Conservation (phyloP, 2,888 invertebrate species). For the Stenotaenia linearis region DNA sequence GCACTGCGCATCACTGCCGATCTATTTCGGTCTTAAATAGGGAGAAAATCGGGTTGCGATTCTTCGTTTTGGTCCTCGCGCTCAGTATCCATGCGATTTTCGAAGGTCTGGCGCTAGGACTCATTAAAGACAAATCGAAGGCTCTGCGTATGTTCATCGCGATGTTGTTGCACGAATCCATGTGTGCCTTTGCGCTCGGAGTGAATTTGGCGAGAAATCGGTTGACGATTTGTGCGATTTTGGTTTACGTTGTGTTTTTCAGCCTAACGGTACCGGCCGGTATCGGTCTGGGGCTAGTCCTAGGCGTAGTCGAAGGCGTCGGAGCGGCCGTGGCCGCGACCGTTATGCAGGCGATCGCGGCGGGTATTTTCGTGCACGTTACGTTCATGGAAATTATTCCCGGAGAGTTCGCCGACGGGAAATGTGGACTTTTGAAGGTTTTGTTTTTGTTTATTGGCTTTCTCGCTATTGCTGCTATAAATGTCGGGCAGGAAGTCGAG, state of each 20-base stretch:
- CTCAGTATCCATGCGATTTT: constrained; percentile 46
- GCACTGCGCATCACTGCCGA: not conserved
- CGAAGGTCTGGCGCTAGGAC: constrained; percentile 46
- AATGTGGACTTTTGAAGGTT: constrained; percentile 39
- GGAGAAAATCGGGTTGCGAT: constrained; percentile 38
- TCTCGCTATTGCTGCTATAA: constrained; percentile 32
- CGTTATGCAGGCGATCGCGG: constrained; percentile 44
- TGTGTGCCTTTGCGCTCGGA: constrained; percentile 45
- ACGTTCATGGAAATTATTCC: constrained; percentile 46
- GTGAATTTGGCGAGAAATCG: constrained; percentile 42
- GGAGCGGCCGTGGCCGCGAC: constrained; percentile 42
- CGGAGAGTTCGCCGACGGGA: constrained; percentile 38
- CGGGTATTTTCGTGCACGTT: constrained; percentile 46
- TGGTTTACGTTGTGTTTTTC: constrained; percentile 42
- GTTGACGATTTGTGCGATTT: constrained; percentile 38
- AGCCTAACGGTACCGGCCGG: constrained; percentile 43
- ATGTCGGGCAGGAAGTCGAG: constrained; percentile 31
- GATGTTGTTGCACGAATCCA: constrained; percentile 44
- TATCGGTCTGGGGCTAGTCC: constrained; percentile 41
- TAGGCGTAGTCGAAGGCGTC: constrained; percentile 40
- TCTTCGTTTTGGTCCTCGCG: constrained; percentile 43
- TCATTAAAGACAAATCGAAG: constrained; percentile 42
- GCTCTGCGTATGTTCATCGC: constrained; percentile 44
- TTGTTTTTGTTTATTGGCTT: constrained; percentile 42
- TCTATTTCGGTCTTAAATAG: not conserved